Base-by-base conservation (phyloP, 1,140 invertebrate species). In the Danaus plexippus region DNA sequence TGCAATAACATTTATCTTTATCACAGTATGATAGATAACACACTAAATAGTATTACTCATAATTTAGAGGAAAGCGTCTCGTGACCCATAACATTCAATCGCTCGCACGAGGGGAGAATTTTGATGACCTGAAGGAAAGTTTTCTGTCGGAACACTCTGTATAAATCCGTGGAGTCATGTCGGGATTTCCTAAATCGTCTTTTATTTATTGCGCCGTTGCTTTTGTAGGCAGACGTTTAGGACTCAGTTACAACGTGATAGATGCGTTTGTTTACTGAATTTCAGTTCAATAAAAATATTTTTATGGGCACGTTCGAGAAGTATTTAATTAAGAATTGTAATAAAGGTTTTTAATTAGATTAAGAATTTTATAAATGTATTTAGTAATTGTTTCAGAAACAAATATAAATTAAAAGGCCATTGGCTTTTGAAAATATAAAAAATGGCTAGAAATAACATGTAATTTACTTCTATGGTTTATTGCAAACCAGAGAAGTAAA, bases 61-160 rank as follows among this genome's bases (percentile, higher is more conserved):
- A 82, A 80, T 68, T 82, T 68, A 71, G 66, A 75, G 75, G 71
- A 68, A 75, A 71, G 69, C 75, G 70, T 73, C 76, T 75, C 76
- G 66, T 65, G 73, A 71, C 66, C 73, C 75, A 83, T 80, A 80
- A 80, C 80, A 83, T 83, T 83, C 80, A 83, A 83, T 83, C 80
- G 80, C 80, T 70, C 73, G 76, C 61, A 71, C 80, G 80, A 73
- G 73, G 76, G 73, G 69, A 71, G 77, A 83, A 83, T 83, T 80
- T 78, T 78, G 80, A 83, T 83, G 80, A 78, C 75, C 75, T 73
- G 66, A 67, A 80, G 66, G 75, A 80, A 82, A 82, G 79, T 53
- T 80, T 80, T 74, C 58, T 73, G 66, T 71, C 66, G 70, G 71
- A 73, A 79, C 72, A 80, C 75, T 78, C 69, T 75, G 75, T 83